Percentiles rank a stretch among this genome's conserved stretches.
Conservation (phyloP, 2,113 vertebrate species). For the Xyliphius kryptos region DNA sequence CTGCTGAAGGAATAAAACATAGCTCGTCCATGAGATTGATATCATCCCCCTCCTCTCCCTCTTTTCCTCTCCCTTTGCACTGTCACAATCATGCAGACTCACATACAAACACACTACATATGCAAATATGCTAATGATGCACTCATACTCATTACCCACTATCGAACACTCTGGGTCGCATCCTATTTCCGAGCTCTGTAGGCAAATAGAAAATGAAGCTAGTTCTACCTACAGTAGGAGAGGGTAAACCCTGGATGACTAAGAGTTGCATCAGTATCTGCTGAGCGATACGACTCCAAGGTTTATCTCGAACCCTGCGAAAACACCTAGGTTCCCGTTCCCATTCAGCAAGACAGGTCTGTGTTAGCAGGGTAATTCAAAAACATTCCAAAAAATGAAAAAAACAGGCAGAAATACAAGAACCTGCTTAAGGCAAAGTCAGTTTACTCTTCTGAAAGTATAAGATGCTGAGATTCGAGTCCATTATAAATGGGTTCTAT, state of each 20-base stretch:
- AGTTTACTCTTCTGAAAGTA: too few relatives aligned
- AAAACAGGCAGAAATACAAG: too few relatives aligned
- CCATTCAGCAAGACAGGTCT: slow-evolving; percentile 53
- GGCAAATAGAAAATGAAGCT: slow-evolving; percentile 68
- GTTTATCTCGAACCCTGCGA: neutral
- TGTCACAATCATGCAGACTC: neutral
- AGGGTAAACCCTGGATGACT: slow-evolving; percentile 70
- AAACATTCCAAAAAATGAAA: too few relatives aligned
- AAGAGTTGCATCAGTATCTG: slow-evolving; percentile 77
- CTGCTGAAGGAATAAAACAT: too few relatives aligned
- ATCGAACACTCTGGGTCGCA: slow-evolving; percentile 16
- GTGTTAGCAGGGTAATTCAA: slow-evolving; percentile 72
- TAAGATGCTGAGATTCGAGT: too few relatives aligned
- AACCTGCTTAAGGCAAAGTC: too few relatives aligned
- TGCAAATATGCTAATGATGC: slow-evolving; percentile 2
- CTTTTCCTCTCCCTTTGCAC: neutral
- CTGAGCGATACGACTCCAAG: slow-evolving; percentile 68
- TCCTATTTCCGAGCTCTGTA: slow-evolving; percentile 56
- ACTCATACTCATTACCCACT: slow-evolving; percentile 17
- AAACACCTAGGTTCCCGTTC: slow-evolving; percentile 14
- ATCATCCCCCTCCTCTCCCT: too few relatives aligned
- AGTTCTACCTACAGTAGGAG: slow-evolving; percentile 64
- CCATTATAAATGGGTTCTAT: too few relatives aligned
- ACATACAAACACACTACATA: slow-evolving; percentile 2
- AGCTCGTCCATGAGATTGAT: too few relatives aligned